Conservation (phyloP, 1,140 invertebrate genomes). For the Nixonia krombeini region DNA sequence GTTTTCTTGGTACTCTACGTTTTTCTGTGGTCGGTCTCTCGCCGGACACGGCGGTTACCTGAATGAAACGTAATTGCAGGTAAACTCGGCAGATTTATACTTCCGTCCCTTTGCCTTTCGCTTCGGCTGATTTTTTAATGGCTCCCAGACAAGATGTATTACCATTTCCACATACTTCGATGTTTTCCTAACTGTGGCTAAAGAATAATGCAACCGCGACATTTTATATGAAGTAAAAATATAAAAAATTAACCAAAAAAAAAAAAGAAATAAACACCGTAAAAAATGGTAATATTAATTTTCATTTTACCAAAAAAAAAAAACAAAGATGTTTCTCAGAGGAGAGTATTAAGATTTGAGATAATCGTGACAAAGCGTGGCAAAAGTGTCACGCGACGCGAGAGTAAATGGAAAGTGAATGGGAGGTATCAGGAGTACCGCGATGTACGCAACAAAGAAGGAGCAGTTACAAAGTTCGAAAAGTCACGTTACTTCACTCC, state of each 20-base stretch:
- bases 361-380: too few species aligned
- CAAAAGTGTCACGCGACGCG: too few species aligned
- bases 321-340: too few species aligned
- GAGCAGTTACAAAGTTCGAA: not conserved
- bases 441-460: conserved; percentile 5
- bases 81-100: conserved; percentile 56
- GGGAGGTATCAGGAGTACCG: too few species aligned
- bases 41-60: conserved; percentile 23
- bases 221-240: too few species aligned
- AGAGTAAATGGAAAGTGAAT: too few species aligned
- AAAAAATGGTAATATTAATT: not conserved
- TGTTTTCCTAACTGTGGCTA: too few species aligned
- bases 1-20: conserved; percentile 25
- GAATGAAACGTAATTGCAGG: conserved; percentile 56
- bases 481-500: not conserved
- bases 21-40: conserved; percentile 15
- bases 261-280: not conserved
- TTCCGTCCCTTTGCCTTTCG: conserved; percentile 44
- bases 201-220: too few species aligned
- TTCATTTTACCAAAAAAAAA: too few species aligned
- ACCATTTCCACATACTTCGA: too few species aligned
- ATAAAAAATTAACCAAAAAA: not conserved
- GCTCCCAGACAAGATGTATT: not conserved
- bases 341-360: too few species aligned
- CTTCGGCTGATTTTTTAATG: conserved; percentile 33